phyloP scores from a whole-genome alignment of 2,888 invertebrate species.

The Crepidodera aurea region DNA sequence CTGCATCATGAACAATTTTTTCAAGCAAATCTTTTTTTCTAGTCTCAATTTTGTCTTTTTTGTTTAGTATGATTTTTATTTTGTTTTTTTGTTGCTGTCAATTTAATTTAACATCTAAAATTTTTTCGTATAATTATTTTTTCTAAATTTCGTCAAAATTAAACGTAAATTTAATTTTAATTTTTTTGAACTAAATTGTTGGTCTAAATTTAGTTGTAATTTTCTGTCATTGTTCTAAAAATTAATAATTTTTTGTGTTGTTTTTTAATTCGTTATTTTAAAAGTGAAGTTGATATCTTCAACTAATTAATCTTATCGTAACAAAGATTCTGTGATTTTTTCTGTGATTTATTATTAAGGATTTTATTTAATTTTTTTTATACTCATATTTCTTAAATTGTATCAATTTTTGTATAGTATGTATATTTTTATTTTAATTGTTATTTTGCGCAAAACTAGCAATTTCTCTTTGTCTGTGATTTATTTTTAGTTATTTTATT shows the following conservation, averaged over 20 bases:
- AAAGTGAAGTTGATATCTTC: no score
- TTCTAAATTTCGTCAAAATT: neutral
- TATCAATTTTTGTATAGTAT: conserved; percentile 13
- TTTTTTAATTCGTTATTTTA: no score
- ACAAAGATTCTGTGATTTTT: conserved; percentile 4
- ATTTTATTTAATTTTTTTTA: neutral
- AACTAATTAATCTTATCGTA: no score
- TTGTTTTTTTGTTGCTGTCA: conserved; percentile 3
- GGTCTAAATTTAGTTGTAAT: no score
- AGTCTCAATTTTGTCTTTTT: no score
- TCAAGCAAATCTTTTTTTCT: neutral
- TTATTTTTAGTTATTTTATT: conserved; percentile 22
- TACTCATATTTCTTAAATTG: conserved; percentile 2
- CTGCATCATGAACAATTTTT: neutral
- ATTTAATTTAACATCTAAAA: conserved; percentile 1
- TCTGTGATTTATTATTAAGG: neutral
- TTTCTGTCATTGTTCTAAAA: no score
- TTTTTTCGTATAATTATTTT: neutral
- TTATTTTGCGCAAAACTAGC: conserved; percentile 26
- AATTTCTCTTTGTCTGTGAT: conserved; percentile 28
- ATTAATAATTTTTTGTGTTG: no score
- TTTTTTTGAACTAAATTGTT: no score
- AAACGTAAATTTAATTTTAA: neutral
- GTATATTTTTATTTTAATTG: conserved; percentile 2
- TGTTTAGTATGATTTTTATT: no score